A percentile compares a stretch with the other conserved stretches of the same genome.
phyloP scores from a whole-genome alignment of 2,888 invertebrate genomes.

The Aquatica leii region DNA sequence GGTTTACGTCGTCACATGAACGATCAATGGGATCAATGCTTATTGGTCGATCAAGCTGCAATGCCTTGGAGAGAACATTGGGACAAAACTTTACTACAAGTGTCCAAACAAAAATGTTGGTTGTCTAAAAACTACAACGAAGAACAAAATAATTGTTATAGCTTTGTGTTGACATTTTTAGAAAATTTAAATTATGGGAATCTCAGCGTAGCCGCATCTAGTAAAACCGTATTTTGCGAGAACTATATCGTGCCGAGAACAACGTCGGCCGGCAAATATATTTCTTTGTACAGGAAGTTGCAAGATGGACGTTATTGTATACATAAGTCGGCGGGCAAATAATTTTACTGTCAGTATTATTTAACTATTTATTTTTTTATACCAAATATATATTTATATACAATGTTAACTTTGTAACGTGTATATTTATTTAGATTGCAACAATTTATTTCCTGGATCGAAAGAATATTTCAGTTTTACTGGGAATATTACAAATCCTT shows the following conservation, averaged over 20 bases:
- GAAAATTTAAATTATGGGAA: constrained; percentile 75
- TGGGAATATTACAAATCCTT: no score
- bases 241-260: constrained; percentile 84
- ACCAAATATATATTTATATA: no score
- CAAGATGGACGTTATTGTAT: constrained; percentile 64
- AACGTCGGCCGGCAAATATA: constrained; percentile 84
- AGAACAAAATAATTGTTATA: constrained; percentile 83
- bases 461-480: no score
- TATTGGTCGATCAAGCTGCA: constrained; percentile 73
- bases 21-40: constrained; percentile 72
- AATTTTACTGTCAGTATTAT: constrained; percentile 12
- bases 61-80: constrained; percentile 74
- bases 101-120: constrained; percentile 71
- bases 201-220: constrained; percentile 73
- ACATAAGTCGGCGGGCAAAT: constrained; percentile 53
- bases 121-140: constrained; percentile 76
- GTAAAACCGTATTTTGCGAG: constrained; percentile 77
- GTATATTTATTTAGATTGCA: no score
- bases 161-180: constrained; percentile 84
- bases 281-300: constrained; percentile 80
- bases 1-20: constrained; percentile 70
- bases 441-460: no score
- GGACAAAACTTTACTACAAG: constrained; percentile 71
- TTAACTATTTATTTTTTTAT: constrained; percentile 13
- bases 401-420: no score